Base-by-base conservation (phyloP, 2,113 vertebrate species). In the Oxyura jamaicensis region DNA sequence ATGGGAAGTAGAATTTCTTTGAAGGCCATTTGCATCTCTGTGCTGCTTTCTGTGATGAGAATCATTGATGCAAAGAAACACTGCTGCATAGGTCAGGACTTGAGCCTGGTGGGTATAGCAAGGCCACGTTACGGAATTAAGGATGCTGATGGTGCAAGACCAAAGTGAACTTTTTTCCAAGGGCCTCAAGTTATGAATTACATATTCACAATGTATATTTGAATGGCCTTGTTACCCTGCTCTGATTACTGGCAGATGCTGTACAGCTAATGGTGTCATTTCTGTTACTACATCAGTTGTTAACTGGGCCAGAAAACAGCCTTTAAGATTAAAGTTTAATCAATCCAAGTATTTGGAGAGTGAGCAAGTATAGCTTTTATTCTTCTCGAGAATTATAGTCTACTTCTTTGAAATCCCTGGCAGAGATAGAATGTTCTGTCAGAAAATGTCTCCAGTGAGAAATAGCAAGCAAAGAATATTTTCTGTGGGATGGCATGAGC, bases 291-390 rank as follows among this genome's bases (percentile, higher is more conserved):
- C 50, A 68, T 88, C 88, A 56, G 69, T 92, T 84, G 94, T 63
- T 93, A 93, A 93, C 83, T 81, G 78, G 75, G 94, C 90, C 88
- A 91, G 92, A 94, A 96, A 95, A 90, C 85, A 82, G 74, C 69
- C 79, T 92, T 91, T 80, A 87, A 87, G 90, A 90, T 93, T 84
- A 84, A 95, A 96, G 52, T 95, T 90, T 94, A 86, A 93, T 86
- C 77, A 93, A 36, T 66, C n/a, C 39, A 66, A 89, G 55, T 91
- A 76, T 94, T 79, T 72, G 66, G 85, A 78, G 59, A 83, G 56
- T 0, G 18, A 92, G 75, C 71, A 92, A 95, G 46, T 55, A 39
- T 19, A 87, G 63, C 19, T 72, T 79, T 78, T 81, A 72, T 69
- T 80, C 67, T 83, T 89, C 52, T 78, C 5, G n/a, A 75, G 81